A percentile compares a stretch with the other conserved stretches of the same genome.
Conservation (phyloP, 2,113 vertebrate species). For the Himantopus leucocephalus region DNA sequence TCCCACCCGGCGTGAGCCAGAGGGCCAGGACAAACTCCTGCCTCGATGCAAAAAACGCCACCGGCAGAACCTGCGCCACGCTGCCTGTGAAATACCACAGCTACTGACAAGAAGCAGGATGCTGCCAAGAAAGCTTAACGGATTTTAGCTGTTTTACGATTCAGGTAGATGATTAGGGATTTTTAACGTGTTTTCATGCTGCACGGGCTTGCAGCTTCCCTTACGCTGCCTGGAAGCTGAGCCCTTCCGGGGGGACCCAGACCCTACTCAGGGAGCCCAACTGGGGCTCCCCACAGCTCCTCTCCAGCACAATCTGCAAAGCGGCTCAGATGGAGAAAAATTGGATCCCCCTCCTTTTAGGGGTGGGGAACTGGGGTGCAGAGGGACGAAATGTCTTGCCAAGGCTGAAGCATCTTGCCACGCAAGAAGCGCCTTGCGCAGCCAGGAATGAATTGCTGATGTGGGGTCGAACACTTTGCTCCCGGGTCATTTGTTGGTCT, state of each 20-base stretch:
- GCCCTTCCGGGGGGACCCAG: rapidly evolving
- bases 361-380: rapidly evolving
- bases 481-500: background rate
- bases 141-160: background rate
- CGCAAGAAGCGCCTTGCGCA: rapidly evolving
- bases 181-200: background rate
- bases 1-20: background rate
- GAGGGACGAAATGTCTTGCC: background rate
- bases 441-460: background rate
- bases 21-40: rapidly evolving
- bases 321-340: background rate
- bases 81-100: background rate
- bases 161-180: background rate
- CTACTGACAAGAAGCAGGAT: background rate
- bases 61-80: rapidly evolving
- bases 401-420: background rate
- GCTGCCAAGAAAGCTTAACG: background rate
- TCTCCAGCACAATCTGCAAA: background rate
- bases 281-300: background rate
- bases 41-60: background rate
- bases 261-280: rapidly evolving
- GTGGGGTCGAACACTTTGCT: background rate
- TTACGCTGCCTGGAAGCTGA: background rate
- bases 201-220: background rate
- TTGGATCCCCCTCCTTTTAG: background rate